A percentile compares a stretch with the other conserved stretches of the same genome.
phyloP scores from a whole-genome alignment of 2,797 vertebrate genomes.

The Labroides dimidiatus region DNA sequence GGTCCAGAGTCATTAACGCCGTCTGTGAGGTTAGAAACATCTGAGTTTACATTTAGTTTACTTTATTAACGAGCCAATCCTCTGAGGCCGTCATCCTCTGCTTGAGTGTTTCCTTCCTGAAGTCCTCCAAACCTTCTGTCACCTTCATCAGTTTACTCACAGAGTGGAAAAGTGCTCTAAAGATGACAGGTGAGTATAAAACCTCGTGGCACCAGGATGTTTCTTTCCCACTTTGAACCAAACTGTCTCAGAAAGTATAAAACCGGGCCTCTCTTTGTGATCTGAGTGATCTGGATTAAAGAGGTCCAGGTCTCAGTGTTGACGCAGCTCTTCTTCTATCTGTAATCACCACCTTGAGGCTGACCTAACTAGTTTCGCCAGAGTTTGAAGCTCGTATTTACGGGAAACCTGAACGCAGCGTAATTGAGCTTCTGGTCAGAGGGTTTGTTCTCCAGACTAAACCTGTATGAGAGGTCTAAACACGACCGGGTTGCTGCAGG shows the following conservation, averaged over 20 bases:
- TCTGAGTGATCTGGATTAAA: slow-evolving; percentile 34
- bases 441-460: slow-evolving; percentile 54
- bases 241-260: slow-evolving; percentile 20
- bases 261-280: slow-evolving; percentile 25
- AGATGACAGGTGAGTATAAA: slow-evolving; percentile 2
- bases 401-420: slow-evolving; percentile 48
- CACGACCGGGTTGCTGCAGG: slow-evolving; percentile 43
- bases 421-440: slow-evolving; percentile 47
- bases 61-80: too few relatives aligned
- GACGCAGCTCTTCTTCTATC: slow-evolving; percentile 31
- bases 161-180: neutral
- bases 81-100: too few relatives aligned
- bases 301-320: slow-evolving; percentile 39
- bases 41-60: too few relatives aligned
- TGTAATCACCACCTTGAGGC: slow-evolving; percentile 39
- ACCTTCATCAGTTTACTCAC: slow-evolving; percentile 64
- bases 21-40: too few relatives aligned
- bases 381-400: slow-evolving; percentile 48
- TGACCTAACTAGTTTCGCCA: slow-evolving; percentile 35
- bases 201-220: slow-evolving; percentile 27
- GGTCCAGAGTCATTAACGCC: slow-evolving; percentile 41
- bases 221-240: slow-evolving; percentile 27
- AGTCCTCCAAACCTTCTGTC: slow-evolving; percentile 47
- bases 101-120: slow-evolving; percentile 33
- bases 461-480: slow-evolving; percentile 53